These are phyloP conservation scores for Xenops minutus DNA, from an alignment of 2,797 vertebrate species.

Conservation along the genomic window DNA sequence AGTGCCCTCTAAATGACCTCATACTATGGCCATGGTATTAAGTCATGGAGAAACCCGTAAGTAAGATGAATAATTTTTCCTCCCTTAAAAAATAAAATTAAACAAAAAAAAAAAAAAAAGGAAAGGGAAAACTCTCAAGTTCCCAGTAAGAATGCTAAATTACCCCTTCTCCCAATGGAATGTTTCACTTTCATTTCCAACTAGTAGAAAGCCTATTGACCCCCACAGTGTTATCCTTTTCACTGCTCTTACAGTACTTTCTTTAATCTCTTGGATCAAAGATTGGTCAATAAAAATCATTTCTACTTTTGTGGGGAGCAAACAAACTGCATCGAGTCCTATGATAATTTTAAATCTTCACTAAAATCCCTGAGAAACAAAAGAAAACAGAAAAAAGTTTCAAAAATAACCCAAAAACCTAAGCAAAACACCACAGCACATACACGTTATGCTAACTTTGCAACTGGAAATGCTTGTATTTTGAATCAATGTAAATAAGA, in stretches of 20 bases:
- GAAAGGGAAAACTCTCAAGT: constrained; percentile 57
- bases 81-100: neutral
- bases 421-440: neutral
- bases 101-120: neutral
- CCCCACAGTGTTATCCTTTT: constrained; percentile 77
- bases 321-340: constrained; percentile 76
- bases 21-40: constrained; percentile 70
- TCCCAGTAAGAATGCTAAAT: constrained; percentile 77
- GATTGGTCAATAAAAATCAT: constrained; percentile 87
- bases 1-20: constrained; percentile 79
- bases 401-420: neutral
- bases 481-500: neutral
- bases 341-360: constrained; percentile 79
- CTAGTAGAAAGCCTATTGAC: constrained; percentile 81
- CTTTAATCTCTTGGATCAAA: constrained; percentile 88
- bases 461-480: neutral
- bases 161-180: constrained; percentile 74
- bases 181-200: constrained; percentile 80
- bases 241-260: constrained; percentile 78
- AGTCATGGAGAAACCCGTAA: constrained; percentile 72
- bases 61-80: constrained; percentile 66
- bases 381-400: neutral
- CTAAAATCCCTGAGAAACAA: constrained; percentile 62
- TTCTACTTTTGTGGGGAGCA: constrained; percentile 79
- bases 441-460: constrained; percentile 35